Conservation (phyloP, 2,113 vertebrate species). For the Hemicordylus capensis region DNA sequence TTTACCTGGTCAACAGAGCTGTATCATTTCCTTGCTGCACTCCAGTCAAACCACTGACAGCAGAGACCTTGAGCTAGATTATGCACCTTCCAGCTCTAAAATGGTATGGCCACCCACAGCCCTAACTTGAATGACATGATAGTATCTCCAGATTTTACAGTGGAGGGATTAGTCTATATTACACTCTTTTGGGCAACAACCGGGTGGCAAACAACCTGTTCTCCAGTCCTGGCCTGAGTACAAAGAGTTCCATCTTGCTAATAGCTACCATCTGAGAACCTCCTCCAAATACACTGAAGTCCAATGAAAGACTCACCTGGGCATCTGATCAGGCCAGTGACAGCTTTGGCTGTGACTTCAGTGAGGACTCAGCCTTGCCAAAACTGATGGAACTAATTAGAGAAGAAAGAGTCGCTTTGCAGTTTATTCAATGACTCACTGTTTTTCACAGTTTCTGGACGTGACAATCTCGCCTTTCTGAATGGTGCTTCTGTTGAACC, state of each 20-base stretch:
- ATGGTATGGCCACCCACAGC: neutral
- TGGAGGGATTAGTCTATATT: neutral
- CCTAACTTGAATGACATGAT: neutral
- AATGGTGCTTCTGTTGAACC: neutral
- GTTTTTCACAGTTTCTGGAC: neutral
- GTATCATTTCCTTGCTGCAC: neutral
- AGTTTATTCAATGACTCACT: neutral
- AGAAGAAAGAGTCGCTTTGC: neutral
- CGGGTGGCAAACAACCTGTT: neutral
- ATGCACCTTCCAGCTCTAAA: neutral
- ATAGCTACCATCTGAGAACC: neutral
- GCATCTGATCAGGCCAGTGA: constrained; percentile 6
- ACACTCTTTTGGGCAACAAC: neutral
- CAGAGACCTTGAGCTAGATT: neutral
- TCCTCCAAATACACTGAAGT: neutral
- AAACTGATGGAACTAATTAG: neutral
- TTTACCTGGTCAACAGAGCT: neutral
- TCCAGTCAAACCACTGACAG: neutral
- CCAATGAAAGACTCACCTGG: neutral
- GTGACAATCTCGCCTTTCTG: neutral
- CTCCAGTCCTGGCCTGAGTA: neutral
- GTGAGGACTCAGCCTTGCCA: neutral
- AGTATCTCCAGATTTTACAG: neutral
- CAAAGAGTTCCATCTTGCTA: neutral
- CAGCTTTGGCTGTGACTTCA: constrained; percentile 6